Conservation (phyloP, 2,113 vertebrate species). For the Pituophis catenifer region DNA sequence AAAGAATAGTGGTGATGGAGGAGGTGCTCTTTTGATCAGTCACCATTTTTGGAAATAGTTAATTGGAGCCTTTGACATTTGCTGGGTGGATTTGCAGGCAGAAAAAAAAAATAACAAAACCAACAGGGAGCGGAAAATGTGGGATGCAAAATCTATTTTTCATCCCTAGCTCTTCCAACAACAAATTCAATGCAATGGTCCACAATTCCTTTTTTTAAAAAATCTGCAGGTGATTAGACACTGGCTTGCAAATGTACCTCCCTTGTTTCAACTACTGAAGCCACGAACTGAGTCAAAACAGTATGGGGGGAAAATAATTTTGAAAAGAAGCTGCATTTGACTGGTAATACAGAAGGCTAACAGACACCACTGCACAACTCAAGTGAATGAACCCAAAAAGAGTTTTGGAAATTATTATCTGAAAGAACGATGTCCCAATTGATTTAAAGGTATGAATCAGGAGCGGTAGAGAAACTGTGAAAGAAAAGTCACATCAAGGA, state of each 20-base stretch:
- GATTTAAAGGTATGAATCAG: constrained; percentile 30
- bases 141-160: constrained; percentile 18
- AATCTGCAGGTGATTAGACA: constrained; percentile 6
- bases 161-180: background rate
- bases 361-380: background rate
- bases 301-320: background rate
- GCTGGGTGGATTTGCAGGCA: background rate
- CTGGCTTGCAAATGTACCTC: background rate
- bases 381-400: background rate
- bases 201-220: background rate
- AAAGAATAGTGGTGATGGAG: background rate
- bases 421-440: constrained; percentile 12
- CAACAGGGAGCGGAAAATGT: background rate
- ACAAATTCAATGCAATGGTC: background rate
- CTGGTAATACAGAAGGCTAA: background rate
- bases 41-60: constrained; percentile 8
- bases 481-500: constrained; percentile 25
- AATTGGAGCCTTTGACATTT: background rate
- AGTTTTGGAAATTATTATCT: constrained; percentile 25
- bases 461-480: background rate
- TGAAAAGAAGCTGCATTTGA: constrained; percentile 2
- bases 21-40: background rate
- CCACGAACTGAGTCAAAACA: background rate
- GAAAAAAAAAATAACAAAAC: background rate
- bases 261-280: constrained; percentile 2